A percentile compares a stretch with the other conserved stretches of the same genome.
These are phyloP conservation scores for Psettodes erumei DNA, from an alignment of 2,113 vertebrate genomes.

Conservation along the genomic window DNA sequence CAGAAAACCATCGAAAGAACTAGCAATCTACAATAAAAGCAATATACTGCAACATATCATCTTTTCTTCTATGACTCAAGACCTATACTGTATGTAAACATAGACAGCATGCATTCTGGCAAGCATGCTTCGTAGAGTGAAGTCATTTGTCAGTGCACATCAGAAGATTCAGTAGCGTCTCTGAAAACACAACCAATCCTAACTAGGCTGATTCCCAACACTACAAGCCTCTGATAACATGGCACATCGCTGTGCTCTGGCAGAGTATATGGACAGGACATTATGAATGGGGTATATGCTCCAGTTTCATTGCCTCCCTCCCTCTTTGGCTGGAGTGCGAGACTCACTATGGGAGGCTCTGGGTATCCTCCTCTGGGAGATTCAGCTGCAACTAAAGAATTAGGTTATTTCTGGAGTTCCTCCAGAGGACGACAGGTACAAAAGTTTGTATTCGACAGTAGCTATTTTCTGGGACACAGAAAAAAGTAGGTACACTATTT, in stretches of 20 bases:
- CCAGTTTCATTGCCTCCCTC: constrained; percentile 5
- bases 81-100: not conserved
- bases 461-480: constrained; percentile 18
- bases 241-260: constrained; percentile 1
- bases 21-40: not conserved
- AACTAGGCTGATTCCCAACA: not conserved
- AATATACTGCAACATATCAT: not conserved
- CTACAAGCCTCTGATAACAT: constrained; percentile 14
- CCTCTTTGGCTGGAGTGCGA: constrained; percentile 10
- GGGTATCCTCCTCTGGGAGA: constrained; percentile 13
- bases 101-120: not conserved
- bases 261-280: not conserved
- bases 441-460: constrained; percentile 14
- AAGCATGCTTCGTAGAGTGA: not conserved
- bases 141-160: not conserved
- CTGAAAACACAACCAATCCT: not conserved
- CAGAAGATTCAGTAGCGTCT: not conserved
- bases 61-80: not conserved
- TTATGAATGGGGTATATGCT: constrained; percentile 23
- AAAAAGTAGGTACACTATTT: not conserved
- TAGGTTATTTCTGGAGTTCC: constrained; percentile 28
- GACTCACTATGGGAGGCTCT: not conserved
- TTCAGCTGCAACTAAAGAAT: constrained; percentile 29
- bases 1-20: not conserved
- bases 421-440: constrained; percentile 4